Evolutionary conservation across 1,140 invertebrate species (phyloP), one percentile per base, ranked within the genome.

Genomic region (Phocides pigmalion): DNA sequence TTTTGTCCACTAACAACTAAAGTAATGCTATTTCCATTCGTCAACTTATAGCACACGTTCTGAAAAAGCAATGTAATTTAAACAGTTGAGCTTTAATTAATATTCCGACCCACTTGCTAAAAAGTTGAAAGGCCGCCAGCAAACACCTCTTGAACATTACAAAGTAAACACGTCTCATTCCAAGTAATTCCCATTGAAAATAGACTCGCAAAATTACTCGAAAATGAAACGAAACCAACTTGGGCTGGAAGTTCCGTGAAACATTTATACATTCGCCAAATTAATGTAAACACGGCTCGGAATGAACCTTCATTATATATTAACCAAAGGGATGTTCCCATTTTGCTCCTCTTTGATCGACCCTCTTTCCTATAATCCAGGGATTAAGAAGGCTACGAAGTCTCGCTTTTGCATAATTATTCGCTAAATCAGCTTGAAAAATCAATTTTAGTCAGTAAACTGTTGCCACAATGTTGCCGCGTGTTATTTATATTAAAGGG

Each of bases 361-460:
- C 84, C 82, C 82, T 79, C 75, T 72, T 70, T 58, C 51, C 64
- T 70, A 70, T 82, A 79, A 87, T 74, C 79, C 65, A 47, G 37
- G 82, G 77, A 82, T 89, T 86, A 87, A 81, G 80, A 62, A 75
- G 66, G 74, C 64, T 72, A 76, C 70, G 62, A 80, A 74, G 74
- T 79, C 72, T 78, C 72, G 74, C 71, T 77, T 84, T 82, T 80
- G 80, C 82, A 89, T 87, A 86, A 87, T 86, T 86, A 81, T 83
- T 68, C 73, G 68, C 71, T 77, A 74, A 85, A 82, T 83, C 70
- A 72, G 68, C 73, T 71, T 70, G 74, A 81, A 82, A 81, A 84
- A 84, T 76, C 75, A 77, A 85, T 85, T 83, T 80, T 64, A 64
- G 35, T 37, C 59, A 54, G 66, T 68, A 64, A 75, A 56, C 54